Evolutionary conservation across 2,113 vertebrate genomes (phyloP), one percentile per base, ranked within the genome.

Genomic region (Trematocara macrostoma): DNA sequence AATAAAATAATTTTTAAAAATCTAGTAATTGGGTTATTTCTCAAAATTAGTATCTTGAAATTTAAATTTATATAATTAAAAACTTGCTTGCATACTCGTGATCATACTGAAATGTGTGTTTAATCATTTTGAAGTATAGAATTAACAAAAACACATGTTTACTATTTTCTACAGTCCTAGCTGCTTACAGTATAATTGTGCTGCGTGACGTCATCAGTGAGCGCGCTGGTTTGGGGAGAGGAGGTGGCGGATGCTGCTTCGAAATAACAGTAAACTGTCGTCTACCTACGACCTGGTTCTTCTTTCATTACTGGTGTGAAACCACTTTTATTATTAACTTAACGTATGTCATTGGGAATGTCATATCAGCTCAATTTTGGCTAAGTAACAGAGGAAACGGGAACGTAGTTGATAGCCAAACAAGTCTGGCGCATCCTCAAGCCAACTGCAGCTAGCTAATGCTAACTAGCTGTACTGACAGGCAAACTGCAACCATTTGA

Each of bases 221-320:
- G 94, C 91, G 94, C 89, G 34, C 8, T 53, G 79, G 38, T 78
- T 47, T 3, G 7, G n/a, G 47, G 85, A 55, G 85, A 87, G 91
- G 91, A 83, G 92, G 87, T 89, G 91, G 92, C 91, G 14, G 88
- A 90, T 92, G 87, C 91, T 80, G 88, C 83, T 89, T 92, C 81
- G 84, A 85, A 87, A 91, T 76, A 90, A 23, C 81, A 85, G 59
- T n/a, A 34, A 31, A 14, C 16, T 56, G 85, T 84, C 34, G 49
- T 88, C 57, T 59, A 3, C 57, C 38, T 67, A 61, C 16, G 49
- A 84, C 29, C 69, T 23, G 59, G 78, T 87, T 88, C 84, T 78
- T 59, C 67, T 86, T 47, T 84, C 47, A 56, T 35, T 31, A 88
- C 87, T 84, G 94, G 94, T 95, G 93, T 57, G 92, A 69, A 84